These are phyloP conservation scores for Sebastes fasciatus DNA, from an alignment of 2,113 vertebrate species.

Conservation along the genomic window DNA sequence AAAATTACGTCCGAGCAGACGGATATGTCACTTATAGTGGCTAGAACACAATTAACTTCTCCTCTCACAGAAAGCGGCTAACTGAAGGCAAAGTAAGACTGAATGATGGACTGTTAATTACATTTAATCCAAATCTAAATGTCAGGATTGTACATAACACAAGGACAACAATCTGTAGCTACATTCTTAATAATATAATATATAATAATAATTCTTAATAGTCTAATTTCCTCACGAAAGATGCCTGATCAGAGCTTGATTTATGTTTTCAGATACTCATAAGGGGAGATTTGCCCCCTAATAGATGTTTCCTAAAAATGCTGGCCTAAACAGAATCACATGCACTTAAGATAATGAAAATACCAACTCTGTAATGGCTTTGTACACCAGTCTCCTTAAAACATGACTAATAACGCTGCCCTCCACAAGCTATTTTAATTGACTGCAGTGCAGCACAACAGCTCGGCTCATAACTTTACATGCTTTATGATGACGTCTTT, in stretches of 20 bases:
- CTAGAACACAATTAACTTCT: no score
- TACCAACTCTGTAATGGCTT: conserved; percentile 36
- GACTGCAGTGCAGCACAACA: conserved; percentile 48
- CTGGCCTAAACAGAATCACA: conserved; percentile 62
- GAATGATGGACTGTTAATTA: conserved; percentile 9
- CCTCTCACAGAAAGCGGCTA: not conserved
- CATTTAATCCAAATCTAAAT: not conserved
- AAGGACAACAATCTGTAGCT: conserved; percentile 16
- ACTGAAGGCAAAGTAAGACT: conserved; percentile 10
- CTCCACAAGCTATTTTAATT: conserved; percentile 51
- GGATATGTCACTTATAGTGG: no score
- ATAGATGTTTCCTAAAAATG: conserved; percentile 50
- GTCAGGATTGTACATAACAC: conserved; percentile 6
- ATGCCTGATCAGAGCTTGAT: conserved; percentile 11
- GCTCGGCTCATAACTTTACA: conserved; percentile 57
- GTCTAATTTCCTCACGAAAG: conserved; percentile 39
- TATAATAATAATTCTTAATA: no score
- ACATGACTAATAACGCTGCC: conserved; percentile 40
- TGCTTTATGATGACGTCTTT: conserved; percentile 61
- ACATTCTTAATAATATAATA: no score
- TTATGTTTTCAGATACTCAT: conserved; percentile 37
- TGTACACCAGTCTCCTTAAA: conserved; percentile 45
- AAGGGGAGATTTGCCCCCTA: conserved; percentile 17
- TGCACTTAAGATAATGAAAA: conserved; percentile 73
- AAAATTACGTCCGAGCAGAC: no score